Evolutionary conservation across 2,113 vertebrate genomes (phyloP).

Genomic region (Phalacrocorax pelagicus): DNA sequence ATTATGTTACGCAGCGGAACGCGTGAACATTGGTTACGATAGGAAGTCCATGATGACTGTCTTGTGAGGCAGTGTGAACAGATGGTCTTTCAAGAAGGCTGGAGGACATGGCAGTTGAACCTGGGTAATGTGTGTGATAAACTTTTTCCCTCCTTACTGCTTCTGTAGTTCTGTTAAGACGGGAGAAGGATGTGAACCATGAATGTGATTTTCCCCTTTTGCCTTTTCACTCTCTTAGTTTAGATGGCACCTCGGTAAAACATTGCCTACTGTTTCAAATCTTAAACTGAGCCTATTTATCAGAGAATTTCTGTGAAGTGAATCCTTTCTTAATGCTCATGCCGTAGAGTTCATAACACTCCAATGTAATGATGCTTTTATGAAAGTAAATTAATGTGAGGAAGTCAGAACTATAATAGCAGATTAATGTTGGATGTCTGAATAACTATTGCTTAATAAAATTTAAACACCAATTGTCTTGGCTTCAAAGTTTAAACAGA

Average conservation of each 20-base stretch:
- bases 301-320: background rate
- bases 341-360: background rate
- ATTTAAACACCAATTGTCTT: slow-evolving; percentile 47
- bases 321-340: background rate
- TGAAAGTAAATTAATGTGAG: slow-evolving; percentile 30
- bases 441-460: slow-evolving; percentile 56
- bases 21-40: fast-evolving
- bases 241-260: background rate
- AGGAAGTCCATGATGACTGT: background rate
- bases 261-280: background rate
- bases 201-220: background rate
- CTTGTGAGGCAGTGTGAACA: background rate
- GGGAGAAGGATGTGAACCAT: background rate
- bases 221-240: background rate
- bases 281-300: background rate
- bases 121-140: background rate
- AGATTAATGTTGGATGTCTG: slow-evolving; percentile 47
- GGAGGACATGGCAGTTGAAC: background rate
- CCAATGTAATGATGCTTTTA: slow-evolving; percentile 24
- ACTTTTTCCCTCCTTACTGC: background rate
- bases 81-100: background rate
- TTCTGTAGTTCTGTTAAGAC: background rate
- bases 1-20: background rate
- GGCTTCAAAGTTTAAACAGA: slow-evolving; percentile 37
- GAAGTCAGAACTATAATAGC: slow-evolving; percentile 39